A percentile compares a stretch with the other conserved stretches of the same genome.
phyloP scores from a whole-genome alignment of 2,888 invertebrate species.

The Mesochorus sp. region DNA sequence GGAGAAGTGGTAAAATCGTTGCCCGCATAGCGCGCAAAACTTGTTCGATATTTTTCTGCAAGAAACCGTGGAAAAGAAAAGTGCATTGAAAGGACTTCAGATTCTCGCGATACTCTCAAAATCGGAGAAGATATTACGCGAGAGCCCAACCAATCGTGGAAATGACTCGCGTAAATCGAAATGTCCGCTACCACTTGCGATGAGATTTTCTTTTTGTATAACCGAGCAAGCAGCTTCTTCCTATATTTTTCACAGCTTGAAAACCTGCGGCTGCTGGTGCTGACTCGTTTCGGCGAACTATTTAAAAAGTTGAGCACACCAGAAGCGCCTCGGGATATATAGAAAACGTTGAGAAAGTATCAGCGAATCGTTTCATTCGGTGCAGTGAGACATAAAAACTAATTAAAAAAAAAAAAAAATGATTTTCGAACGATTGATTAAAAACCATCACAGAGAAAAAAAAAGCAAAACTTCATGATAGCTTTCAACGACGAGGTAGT shows the following conservation, averaged over 20 bases:
- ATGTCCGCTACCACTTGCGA: slow-evolving; percentile 17
- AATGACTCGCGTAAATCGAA: slow-evolving; percentile 45
- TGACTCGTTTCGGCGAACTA: slow-evolving; percentile 8
- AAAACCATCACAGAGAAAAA: slow-evolving; percentile 6
- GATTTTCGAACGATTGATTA: slow-evolving; percentile 11
- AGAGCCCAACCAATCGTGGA: slow-evolving; percentile 11
- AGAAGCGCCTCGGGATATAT: not conserved
- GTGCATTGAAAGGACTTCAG: slow-evolving; percentile 8
- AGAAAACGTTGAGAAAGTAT: not conserved
- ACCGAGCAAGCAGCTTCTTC: not conserved
- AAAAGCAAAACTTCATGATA: not conserved
- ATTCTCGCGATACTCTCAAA: not conserved
- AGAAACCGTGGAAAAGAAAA: not conserved
- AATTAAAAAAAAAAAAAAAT: not conserved
- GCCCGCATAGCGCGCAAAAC: slow-evolving; percentile 35
- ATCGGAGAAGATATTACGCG: not conserved
- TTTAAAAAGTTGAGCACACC: not conserved
- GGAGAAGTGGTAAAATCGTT: slow-evolving; percentile 18
- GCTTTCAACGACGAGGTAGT: too few relatives aligned
- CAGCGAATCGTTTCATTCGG: not conserved
- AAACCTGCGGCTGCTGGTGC: not conserved
- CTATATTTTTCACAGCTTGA: not conserved
- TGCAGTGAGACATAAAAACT: not conserved
- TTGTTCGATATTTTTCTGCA: slow-evolving; percentile 36
- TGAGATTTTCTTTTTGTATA: not conserved